A percentile compares a stretch with the other conserved stretches of the same genome.
Conservation (phyloP, 1,140 invertebrate genomes). For the Mamestra configurata region DNA sequence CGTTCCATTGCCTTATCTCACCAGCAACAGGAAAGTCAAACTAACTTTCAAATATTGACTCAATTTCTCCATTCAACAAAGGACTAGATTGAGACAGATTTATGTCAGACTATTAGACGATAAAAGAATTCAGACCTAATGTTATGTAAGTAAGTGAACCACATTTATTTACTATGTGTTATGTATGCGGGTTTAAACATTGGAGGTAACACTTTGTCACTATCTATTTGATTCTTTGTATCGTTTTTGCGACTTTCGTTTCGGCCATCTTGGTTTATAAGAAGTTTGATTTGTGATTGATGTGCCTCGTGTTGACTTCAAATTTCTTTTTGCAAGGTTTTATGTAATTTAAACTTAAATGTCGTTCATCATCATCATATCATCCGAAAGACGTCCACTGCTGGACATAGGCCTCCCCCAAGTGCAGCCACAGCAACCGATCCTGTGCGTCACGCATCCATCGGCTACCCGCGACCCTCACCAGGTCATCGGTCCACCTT, state of each 20-base stretch:
- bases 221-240: slow-evolving; percentile 17
- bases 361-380: too few species aligned
- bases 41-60: slow-evolving; percentile 27
- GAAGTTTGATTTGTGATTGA: not conserved
- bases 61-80: not conserved
- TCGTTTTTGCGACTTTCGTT: slow-evolving; percentile 9
- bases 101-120: slow-evolving; percentile 18
- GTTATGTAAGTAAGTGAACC: slow-evolving; percentile 35
- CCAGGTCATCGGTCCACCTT: too few species aligned
- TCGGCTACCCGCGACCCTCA: too few species aligned
- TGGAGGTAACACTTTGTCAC: slow-evolving; percentile 5
- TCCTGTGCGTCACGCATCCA: too few species aligned
- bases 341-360: too few species aligned
- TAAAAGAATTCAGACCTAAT: slow-evolving; percentile 17
- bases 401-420: too few species aligned
- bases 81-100: slow-evolving; percentile 10
- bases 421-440: too few species aligned
- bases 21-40: not conserved
- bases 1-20: not conserved
- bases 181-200: not conserved
- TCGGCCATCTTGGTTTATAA: slow-evolving; percentile 18
- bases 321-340: too few species aligned
- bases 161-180: slow-evolving; percentile 19
- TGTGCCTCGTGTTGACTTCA: not conserved
- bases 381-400: too few species aligned